phyloP scores from a whole-genome alignment of 1,140 invertebrate species.

The Aphidius gifuensis region DNA sequence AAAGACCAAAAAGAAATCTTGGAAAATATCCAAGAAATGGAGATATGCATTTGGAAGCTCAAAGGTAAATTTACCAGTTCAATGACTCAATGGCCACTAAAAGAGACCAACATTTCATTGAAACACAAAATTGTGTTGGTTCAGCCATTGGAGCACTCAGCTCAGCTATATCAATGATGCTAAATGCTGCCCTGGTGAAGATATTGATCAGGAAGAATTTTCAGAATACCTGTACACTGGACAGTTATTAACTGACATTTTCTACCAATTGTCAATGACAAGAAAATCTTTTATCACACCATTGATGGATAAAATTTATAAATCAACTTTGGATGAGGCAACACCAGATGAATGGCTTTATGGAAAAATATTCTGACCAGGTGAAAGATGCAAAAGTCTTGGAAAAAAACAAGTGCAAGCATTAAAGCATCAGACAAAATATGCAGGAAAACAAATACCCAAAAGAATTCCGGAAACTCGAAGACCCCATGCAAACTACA shows the following conservation, averaged over 20 bases:
- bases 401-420: conserved; percentile 14
- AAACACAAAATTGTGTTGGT: conserved; percentile 24
- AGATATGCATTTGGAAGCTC: conserved; percentile 25
- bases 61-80: conserved; percentile 22
- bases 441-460: neutral
- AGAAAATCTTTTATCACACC: conserved; percentile 23
- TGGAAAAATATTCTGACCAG: conserved; percentile 17
- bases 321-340: conserved; percentile 17
- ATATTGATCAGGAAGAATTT: conserved; percentile 14
- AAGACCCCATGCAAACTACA: too few relatives aligned
- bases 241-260: conserved; percentile 17
- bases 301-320: conserved; percentile 17
- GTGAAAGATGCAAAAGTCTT: conserved; percentile 17
- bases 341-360: conserved; percentile 22
- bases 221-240: conserved; percentile 17
- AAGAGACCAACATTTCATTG: conserved; percentile 24
- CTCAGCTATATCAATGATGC: conserved; percentile 19
- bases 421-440: neutral
- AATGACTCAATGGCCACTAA: conserved; percentile 19
- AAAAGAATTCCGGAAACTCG: too few relatives aligned
- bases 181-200: conserved; percentile 11
- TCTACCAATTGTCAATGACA: conserved; percentile 15
- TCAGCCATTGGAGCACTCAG: conserved; percentile 18
- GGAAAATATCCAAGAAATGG: conserved; percentile 22
- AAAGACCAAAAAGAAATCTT: conserved; percentile 29